These are phyloP conservation scores for Melopsittacus undulatus DNA, from an alignment of 2,797 vertebrate species.

Conservation along the genomic window DNA sequence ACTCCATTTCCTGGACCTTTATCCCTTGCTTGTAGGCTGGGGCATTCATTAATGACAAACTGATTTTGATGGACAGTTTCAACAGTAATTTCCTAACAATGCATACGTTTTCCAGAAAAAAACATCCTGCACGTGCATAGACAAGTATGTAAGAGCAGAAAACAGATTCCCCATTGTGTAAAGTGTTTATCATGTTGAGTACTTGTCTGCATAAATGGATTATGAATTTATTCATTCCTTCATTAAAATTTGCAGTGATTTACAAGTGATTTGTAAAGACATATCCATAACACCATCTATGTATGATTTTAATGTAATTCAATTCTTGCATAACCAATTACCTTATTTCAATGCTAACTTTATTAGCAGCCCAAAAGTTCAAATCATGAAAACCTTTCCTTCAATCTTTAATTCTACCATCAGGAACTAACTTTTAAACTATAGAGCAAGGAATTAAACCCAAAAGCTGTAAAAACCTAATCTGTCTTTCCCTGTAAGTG, in stretches of 20 bases:
- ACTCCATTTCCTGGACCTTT: not conserved
- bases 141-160: not conserved
- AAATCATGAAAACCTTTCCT: not conserved
- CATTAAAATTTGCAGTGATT: conserved; percentile 7
- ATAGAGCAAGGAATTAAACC: not conserved
- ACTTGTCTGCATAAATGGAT: not conserved
- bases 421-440: not conserved
- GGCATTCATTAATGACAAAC: not conserved
- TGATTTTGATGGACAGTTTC: not conserved
- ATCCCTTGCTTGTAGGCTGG: not conserved
- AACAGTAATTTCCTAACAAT: not conserved
- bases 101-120: not conserved
- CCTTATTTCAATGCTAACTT: not conserved
- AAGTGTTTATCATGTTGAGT: not conserved
- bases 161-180: not conserved
- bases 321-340: not conserved
- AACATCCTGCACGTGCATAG: not conserved
- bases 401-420: not conserved
- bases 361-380: not conserved
- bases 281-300: not conserved
- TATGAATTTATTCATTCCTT: not conserved
- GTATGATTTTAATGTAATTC: not conserved
- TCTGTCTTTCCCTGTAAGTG: not conserved
- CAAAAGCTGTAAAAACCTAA: not conserved
- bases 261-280: conserved; percentile 1